These are phyloP conservation scores for Ianthella basta DNA, from an alignment of 37 sponge, comb jelly and placozoan genomes.

Conservation along the genomic window DNA sequence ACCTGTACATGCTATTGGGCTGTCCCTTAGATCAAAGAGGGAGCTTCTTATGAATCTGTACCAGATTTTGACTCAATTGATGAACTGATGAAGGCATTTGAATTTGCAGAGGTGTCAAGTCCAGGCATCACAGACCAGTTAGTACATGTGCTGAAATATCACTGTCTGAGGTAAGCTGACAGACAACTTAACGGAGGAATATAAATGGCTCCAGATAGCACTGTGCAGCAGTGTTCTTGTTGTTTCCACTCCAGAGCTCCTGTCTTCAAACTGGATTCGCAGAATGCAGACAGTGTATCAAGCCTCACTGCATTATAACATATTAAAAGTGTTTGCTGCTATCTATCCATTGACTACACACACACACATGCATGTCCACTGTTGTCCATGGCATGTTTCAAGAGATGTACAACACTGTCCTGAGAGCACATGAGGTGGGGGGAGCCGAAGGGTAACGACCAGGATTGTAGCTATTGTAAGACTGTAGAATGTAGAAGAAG, in stretches of 20 bases:
- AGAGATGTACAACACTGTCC: too few species aligned
- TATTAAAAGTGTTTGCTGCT: background rate
- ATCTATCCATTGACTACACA: background rate
- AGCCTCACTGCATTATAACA: slow-evolving; percentile 15
- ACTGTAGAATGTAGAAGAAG: too few species aligned
- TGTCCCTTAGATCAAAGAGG: slow-evolving; percentile 15
- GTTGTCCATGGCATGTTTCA: too few species aligned
- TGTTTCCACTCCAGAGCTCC: too few species aligned
- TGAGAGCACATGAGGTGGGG: too few species aligned
- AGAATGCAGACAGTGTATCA: background rate
- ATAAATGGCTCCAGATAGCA: too few species aligned
- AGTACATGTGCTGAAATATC: slow-evolving; percentile 33
- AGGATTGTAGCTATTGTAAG: too few species aligned
- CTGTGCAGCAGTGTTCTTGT: too few species aligned
- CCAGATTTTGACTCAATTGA: slow-evolving; percentile 46
- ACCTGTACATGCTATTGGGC: background rate
- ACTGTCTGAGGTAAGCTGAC: slow-evolving; percentile 15
- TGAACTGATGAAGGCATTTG: slow-evolving; percentile 58
- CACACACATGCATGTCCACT: background rate
- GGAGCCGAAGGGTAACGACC: too few species aligned
- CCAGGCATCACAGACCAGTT: slow-evolving; percentile 67
- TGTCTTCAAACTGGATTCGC: too few species aligned
- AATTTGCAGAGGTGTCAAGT: slow-evolving; percentile 57
- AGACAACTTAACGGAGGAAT: background rate
- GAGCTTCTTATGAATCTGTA: background rate